Base-by-base conservation (phyloP, 2,888 invertebrate genomes). In the Papilio demoleus region DNA sequence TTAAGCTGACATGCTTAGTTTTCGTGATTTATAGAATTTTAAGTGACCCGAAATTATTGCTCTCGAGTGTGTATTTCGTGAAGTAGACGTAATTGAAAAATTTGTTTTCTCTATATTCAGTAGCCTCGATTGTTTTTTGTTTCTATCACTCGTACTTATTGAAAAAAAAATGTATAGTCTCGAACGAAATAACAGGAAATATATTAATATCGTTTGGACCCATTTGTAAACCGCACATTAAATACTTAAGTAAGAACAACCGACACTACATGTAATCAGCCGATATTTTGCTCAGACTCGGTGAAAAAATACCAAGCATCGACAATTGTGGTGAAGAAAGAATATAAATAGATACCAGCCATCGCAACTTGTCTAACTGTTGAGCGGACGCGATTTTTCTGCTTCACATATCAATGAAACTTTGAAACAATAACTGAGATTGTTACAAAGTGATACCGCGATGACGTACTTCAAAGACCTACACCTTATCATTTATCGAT, bases 141-240 rank as follows among this genome's bases (percentile, higher is more conserved):
- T n/a, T n/a, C 19, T 45, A 79, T 79, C 80, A 77, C 81, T 82
- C 1, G 53, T 31, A 31, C 31, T n/a, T 31, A 8, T 53, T 0
- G n/a, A 3, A 79, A 75, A 78, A 76, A 73, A 78, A 77, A 75
- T 79, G 81, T 83, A 82, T 80, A 81, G 79, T 12, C n/a, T 17
- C 72, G 71, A 72, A 77, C 74, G 76, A 77, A 75, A 78, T 79
- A 81, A 77, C 84, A 85, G 88, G 86, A 88, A 85, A 84, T 80
- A 76, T 76, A 79, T 78, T 81, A 85, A 88, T 86, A 83, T 78
- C 74, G 74, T 75, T 75, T 73, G 74, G 80, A 88, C 87, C 85
- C 85, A 80, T 88, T 85, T 87, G 85, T 85, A 85, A 88, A 87
- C 88, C 88, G 82, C 88, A 86, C 74, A 71, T 71, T 60, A 72